These are phyloP conservation scores for Halichoerus grypus DNA, from an alignment of 2,113 vertebrate genomes.

Conservation along the genomic window DNA sequence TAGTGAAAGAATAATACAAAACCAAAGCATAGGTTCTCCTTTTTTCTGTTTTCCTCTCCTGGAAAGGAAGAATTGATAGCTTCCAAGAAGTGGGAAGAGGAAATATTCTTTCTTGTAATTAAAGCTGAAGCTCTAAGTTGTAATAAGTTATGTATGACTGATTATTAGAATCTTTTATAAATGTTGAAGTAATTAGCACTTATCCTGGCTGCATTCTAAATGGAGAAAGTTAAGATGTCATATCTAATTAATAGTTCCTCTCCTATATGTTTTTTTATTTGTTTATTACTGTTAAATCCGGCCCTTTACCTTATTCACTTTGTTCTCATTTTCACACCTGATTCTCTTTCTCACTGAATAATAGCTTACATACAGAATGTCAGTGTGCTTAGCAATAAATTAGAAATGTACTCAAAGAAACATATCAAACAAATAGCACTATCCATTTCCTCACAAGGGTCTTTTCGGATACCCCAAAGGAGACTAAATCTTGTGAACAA, in stretches of 20 bases:
- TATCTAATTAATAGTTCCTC: background rate
- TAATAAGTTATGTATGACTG: background rate
- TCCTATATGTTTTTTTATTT: background rate
- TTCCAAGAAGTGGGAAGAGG: background rate
- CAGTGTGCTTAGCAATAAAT: background rate
- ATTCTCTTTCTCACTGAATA: background rate
- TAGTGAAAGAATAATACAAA: background rate
- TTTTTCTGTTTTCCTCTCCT: background rate
- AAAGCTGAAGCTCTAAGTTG: background rate
- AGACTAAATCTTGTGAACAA: background rate
- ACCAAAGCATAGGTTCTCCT: background rate
- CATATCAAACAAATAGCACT: background rate
- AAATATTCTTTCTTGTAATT: background rate
- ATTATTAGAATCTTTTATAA: background rate
- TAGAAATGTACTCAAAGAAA: background rate
- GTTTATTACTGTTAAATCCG: background rate
- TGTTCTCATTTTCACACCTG: background rate
- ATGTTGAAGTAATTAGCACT: constrained; percentile 9
- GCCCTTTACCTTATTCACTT: background rate
- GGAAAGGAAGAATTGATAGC: background rate
- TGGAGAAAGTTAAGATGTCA: background rate
- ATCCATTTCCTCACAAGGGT: background rate
- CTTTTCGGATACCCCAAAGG: background rate
- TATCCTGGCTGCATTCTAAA: background rate
- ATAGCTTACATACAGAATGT: background rate